Base-by-base conservation (phyloP, 2,797 vertebrate genomes). In the Lates japonicus region DNA sequence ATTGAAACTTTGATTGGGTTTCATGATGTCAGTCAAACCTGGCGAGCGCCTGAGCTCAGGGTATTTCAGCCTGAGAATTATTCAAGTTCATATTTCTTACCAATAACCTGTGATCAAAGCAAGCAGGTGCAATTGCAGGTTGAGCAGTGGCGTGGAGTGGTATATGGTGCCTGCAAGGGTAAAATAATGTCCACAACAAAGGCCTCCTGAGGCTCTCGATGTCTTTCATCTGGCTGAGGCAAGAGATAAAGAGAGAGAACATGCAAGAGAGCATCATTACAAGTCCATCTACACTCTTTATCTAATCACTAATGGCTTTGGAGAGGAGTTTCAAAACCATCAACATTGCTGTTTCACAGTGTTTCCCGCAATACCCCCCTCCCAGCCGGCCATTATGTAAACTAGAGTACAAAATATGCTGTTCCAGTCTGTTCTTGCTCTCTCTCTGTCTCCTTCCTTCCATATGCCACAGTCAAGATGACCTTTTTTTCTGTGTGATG, bases 301-400 rank as follows among this genome's bases (percentile, higher is more conserved):
- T 90, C 88, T 82, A 81, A 88, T 90, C 90, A 81, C 91, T 92
- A 93, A 94, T 91, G 90, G 92, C 90, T 92, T 86, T 91, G 83
- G 88, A 93, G 89, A 88, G 88, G 88, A 85, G 85, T 90, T 87
- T 90, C 48, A 81, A 73, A 81, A 82, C 85, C 90, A 90, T 86
- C 85, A 78, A 35, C 84, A 22, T 70, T 55, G 84, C 87, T 81
- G 71, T 76, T 86, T 85, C 78, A 72, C 82, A 25, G 49, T 66
- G 68, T 84, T 86, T 86, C 69, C 81, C 4, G 46, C 76, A 85
- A 60, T 76, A 78, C 67, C 25, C 46, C 29, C 75, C 48, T 79
- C 5, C 33, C 73, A 67, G 69, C 62, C 54, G 16, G 74, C 82
- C 84, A 87, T 93, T 93, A 91, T 87, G 84, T 82, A 89, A 92